Evolutionary conservation across 2,797 vertebrate species (phyloP).

Genomic region (Leucoraja ocellata): DNA sequence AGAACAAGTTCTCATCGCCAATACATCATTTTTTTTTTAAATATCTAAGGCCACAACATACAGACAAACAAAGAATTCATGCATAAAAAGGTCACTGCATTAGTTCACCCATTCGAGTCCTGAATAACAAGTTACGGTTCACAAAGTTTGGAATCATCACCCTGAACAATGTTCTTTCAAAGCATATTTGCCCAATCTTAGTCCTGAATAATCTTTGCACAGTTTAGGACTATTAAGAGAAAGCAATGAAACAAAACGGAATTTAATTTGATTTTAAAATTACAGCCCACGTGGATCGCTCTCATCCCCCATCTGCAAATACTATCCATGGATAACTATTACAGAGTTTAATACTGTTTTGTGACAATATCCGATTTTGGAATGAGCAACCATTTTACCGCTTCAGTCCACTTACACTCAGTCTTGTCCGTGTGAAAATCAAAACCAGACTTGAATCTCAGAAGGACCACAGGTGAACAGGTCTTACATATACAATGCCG

Average conservation of each 20-base stretch:
- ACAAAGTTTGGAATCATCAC: not conserved
- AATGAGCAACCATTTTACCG: not conserved
- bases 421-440: not conserved
- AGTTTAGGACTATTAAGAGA: not conserved
- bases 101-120: not conserved
- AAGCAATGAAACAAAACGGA: not conserved
- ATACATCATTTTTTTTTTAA: not conserved
- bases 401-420: not conserved
- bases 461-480: not conserved
- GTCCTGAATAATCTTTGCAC: not conserved
- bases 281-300: not conserved
- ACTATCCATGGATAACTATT: not conserved
- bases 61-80: constrained; percentile 22
- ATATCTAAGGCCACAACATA: constrained; percentile 30
- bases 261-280: not conserved
- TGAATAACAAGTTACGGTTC: not conserved
- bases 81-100: not conserved
- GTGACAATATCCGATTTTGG: not conserved
- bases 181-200: not conserved
- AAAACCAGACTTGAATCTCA: not conserved
- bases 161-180: not conserved
- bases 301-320: not conserved
- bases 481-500: no score
- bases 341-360: not conserved
- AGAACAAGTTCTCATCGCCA: constrained; percentile 1